phyloP scores from a whole-genome alignment of 2,113 vertebrate species.

The Cebidichthys violaceus region DNA sequence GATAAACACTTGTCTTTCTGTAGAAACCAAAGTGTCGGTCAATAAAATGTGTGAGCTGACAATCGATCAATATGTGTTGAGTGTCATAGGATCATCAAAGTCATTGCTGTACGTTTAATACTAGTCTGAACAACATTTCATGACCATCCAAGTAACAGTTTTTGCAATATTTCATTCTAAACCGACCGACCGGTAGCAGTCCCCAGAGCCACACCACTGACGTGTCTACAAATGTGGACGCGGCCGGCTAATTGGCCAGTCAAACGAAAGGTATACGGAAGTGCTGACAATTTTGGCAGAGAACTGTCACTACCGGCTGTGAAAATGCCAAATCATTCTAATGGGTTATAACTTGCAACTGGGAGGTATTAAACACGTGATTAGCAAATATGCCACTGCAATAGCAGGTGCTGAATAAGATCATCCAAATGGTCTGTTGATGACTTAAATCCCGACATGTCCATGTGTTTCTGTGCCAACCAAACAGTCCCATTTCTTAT shows the following conservation, averaged over 20 bases:
- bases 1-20: background rate
- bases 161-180: background rate
- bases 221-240: background rate
- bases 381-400: background rate
- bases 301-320: background rate
- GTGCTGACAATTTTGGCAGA: background rate
- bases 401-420: conserved; percentile 12
- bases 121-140: background rate
- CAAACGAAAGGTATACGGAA: background rate
- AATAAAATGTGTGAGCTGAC: background rate
- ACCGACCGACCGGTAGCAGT: fast-evolving
- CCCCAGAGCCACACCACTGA: background rate
- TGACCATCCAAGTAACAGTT: background rate
- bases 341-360: background rate
- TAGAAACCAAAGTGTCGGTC: background rate
- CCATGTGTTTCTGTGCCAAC: background rate
- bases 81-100: background rate
- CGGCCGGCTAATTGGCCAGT: background rate
- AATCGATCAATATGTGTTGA: background rate
- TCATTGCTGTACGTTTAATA: background rate
- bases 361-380: conserved; percentile 10
- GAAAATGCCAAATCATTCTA: background rate
- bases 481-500: background rate
- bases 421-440: conserved; percentile 15
- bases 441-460: conserved; percentile 9